These are phyloP conservation scores for Drosophila nr. perissopoda DNA, from an alignment of 2,888 invertebrate species.

Conservation along the genomic window DNA sequence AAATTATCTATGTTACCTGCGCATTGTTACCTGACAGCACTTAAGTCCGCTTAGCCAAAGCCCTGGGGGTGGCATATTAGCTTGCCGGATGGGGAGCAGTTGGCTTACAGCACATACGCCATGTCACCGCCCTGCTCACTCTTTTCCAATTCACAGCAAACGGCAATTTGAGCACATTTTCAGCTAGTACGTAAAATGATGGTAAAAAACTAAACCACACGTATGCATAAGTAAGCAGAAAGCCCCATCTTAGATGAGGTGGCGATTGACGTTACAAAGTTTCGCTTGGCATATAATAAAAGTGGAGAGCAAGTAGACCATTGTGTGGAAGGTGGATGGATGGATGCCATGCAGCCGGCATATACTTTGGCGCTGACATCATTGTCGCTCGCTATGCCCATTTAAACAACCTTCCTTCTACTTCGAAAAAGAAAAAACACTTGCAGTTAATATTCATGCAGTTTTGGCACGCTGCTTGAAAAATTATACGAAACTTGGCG, in stretches of 20 bases:
- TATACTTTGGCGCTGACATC: constrained; percentile 21
- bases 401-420: background rate
- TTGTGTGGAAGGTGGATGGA: background rate
- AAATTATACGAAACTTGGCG: constrained; percentile 68
- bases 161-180: constrained; percentile 64
- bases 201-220: constrained; percentile 61
- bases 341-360: constrained; percentile 17
- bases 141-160: constrained; percentile 52
- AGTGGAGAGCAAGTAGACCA: constrained; percentile 45
- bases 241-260: constrained; percentile 19
- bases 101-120: background rate
- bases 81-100: background rate
- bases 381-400: constrained; percentile 4
- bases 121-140: background rate
- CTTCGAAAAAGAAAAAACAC: constrained; percentile 28
- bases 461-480: constrained; percentile 65
- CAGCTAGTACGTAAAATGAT: constrained; percentile 57
- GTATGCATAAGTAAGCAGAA: constrained; percentile 70
- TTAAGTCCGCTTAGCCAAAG: constrained; percentile 28
- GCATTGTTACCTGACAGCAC: constrained; percentile 41
- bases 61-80: constrained; percentile 15
- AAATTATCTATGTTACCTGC: constrained; percentile 67
- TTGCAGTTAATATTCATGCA: constrained; percentile 80
- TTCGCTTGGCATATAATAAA: constrained; percentile 54
- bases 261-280: constrained; percentile 52